Evolutionary conservation across 1,140 invertebrate species (phyloP), one percentile per base, ranked within the genome.

Genomic region (Drosophila malerkotliana): DNA sequence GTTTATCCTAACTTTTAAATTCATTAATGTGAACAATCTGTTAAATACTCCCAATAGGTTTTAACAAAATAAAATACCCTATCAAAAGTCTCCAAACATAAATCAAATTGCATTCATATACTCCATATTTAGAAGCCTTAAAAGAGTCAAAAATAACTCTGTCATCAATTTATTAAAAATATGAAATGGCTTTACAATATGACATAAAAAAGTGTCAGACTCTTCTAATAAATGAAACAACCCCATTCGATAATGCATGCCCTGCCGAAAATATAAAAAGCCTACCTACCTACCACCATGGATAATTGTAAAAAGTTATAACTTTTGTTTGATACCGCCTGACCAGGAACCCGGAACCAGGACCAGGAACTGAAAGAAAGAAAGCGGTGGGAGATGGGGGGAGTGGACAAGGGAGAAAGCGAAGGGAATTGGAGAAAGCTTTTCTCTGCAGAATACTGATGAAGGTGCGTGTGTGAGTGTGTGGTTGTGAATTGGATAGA

Each of bases 401-500:
- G 21, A 21, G 12, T 14, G n/a, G 53, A 41, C 26, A 28, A n/a
- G n/a, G 41, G 21, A 9, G 28, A 45, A 41, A 51, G 28, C 26
- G 67, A 59, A 59, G 49, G 55, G 26, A 77, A 61, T 37, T 48
- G 62, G 58, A 68, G 58, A 69, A 76, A 77, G 78, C 78, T 76
- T 82, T 87, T 73, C 77, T 72, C 79, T 72, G 74, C 67, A 77
- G 83, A 83, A 87, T 87, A 87, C 78, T 87, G 82, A 87, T 88
- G 75, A 82, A 68, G 69, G 60, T 82, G 77, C 69, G 62, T 76
- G 51, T 41, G 51, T 45, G 26, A 48, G 53, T 52, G 39, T 72
- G 52, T 77, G 55, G 48, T 39, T 60, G 59, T 21, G 79, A 82
- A 78, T 78, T 78, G 74, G 82, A 87, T 79, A 79, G 82, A 87